phyloP scores from a whole-genome alignment of 2,113 vertebrate genomes.

The Anoura caudifer region DNA sequence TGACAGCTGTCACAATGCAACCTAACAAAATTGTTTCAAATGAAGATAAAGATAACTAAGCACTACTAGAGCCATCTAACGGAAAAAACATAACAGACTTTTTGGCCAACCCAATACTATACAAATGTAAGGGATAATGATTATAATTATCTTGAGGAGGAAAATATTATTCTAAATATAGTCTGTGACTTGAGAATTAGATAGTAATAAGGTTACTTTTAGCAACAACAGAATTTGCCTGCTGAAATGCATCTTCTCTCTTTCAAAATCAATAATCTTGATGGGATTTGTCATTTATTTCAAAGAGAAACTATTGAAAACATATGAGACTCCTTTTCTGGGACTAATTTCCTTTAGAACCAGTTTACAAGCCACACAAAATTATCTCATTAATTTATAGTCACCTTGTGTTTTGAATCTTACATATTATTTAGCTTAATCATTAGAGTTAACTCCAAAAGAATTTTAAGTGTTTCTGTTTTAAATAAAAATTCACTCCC shows the following conservation, averaged over 20 bases:
- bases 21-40: too few relatives aligned
- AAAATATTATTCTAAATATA: not conserved
- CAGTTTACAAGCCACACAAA: not conserved
- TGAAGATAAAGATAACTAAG: too few relatives aligned
- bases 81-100: too few relatives aligned
- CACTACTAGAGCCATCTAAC: too few relatives aligned
- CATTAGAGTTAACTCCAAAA: not conserved
- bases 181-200: not conserved
- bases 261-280: not conserved
- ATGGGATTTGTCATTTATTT: constrained; percentile 10
- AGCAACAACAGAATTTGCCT: not conserved
- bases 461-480: not conserved
- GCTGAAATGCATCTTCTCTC: not conserved
- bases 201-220: not conserved
- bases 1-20: too few relatives aligned
- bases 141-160: not conserved
- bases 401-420: not conserved
- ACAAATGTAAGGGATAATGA: not conserved
- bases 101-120: too few relatives aligned
- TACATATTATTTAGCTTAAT: not conserved
- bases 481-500: not conserved
- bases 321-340: not conserved
- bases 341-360: constrained; percentile 21
- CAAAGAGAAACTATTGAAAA: constrained; percentile 25
- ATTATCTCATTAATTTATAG: constrained; percentile 24